phyloP scores from a whole-genome alignment of 2,113 vertebrate genomes.

The Sardina pilchardus region DNA sequence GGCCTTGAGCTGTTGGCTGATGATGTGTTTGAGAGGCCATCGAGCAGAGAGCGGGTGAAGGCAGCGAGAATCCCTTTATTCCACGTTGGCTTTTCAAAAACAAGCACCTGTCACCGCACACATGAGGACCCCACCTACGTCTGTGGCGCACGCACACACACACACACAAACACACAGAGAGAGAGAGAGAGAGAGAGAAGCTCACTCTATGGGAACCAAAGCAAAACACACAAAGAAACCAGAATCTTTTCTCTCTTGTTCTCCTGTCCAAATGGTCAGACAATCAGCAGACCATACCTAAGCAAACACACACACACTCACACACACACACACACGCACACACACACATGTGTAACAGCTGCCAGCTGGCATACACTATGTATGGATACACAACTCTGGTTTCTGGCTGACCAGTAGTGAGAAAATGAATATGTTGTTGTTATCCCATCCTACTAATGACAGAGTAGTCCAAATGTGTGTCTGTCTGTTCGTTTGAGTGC shows the following conservation, averaged over 20 bases:
- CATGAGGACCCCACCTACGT: background rate
- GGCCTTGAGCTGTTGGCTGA: background rate
- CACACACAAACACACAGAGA: background rate
- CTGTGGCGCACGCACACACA: background rate
- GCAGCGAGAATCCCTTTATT: background rate
- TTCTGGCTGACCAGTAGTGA: too few species aligned
- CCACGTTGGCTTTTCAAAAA: background rate
- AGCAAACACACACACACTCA: background rate
- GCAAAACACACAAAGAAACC: background rate
- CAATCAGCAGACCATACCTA: background rate
- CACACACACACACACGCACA: too few species aligned
- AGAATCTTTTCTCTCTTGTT: too few species aligned
- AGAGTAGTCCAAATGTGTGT: too few species aligned
- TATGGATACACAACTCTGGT: too few species aligned
- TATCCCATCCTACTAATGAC: too few species aligned
- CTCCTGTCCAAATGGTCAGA: too few species aligned
- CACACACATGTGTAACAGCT: too few species aligned
- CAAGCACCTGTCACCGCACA: background rate
- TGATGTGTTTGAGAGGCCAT: background rate
- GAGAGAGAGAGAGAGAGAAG: background rate
- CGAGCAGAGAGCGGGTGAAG: background rate
- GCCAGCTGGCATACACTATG: too few species aligned
- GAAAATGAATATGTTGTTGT: too few species aligned
- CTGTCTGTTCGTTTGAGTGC: too few species aligned
- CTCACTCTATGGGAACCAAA: background rate